These are phyloP conservation scores for Acridotheres tristis DNA, from an alignment of 2,797 vertebrate species.

Conservation along the genomic window DNA sequence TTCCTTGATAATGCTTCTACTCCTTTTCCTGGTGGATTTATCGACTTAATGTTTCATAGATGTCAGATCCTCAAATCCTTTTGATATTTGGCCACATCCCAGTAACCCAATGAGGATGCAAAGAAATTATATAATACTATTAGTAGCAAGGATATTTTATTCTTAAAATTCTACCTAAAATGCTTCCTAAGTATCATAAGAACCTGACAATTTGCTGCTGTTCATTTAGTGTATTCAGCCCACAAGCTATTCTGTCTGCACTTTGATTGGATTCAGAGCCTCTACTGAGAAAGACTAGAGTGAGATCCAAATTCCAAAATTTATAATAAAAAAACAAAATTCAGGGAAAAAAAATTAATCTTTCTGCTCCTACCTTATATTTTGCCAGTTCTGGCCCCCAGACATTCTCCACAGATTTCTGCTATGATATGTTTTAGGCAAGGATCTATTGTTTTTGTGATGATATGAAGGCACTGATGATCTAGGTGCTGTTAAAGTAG, in stretches of 20 bases:
- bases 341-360: rapidly evolving
- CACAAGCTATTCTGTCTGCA: background rate
- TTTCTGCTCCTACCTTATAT: background rate
- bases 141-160: background rate
- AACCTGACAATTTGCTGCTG: background rate
- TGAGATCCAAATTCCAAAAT: background rate
- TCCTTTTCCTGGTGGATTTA: background rate
- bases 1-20: background rate
- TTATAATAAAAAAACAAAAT: background rate
- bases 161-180: background rate
- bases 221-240: background rate
- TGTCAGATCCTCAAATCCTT: background rate
- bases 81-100: background rate
- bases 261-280: background rate
- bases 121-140: background rate
- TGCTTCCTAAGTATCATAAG: background rate
- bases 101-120: background rate
- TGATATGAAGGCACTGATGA: background rate
- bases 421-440: background rate
- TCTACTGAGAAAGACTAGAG: background rate
- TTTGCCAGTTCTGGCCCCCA: rapidly evolving
- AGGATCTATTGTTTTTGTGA: background rate
- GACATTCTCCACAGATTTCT: background rate
- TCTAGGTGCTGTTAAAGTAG: background rate
- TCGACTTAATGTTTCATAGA: background rate